Base-by-base conservation (phyloP, 2,888 invertebrate species). In the Leptopilina myrica region DNA sequence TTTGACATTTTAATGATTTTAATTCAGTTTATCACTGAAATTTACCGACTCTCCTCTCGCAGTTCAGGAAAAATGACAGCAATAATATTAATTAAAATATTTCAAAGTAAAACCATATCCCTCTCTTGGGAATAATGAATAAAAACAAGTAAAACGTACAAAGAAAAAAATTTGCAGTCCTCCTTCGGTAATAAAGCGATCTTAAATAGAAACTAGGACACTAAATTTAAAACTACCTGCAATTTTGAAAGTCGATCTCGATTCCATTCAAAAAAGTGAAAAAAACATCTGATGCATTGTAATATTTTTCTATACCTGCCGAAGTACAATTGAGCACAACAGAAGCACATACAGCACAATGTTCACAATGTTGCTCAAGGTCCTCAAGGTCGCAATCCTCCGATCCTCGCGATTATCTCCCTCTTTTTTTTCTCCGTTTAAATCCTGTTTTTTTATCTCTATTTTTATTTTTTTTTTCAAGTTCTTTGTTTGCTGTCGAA, bases 291-390 rank as follows among this genome's bases (percentile, higher is more conserved):
- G 14, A 12, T 65, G 8, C 65, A 65, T 65, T 65, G 65, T 65
- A 43, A 11, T 65, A 65, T 65, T 65, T 20, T 65, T 65, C 8
- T 33, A 33, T 64, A 65, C 65, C 65, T 65, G 65, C 5, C 40
- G 8, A 43, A 43, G 43, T 8, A 43, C 43, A 43, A 43, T 43
- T 43, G 43, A 43, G 43, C 43, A 43, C 33, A 33, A 33, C 33
- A 33, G 33, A 62, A 62, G 46, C 20, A 20, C 20, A 20, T 20
- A 20, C 20, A 20, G 20, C 46, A 46, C 46, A 46, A 46, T 59
- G n/a, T 15, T 59, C 7, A 33, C 59, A 59, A 59, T 59, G 59
- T 59, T 59, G 59, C 15, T 59, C 59, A 64, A 64, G 64, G 64
- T 64, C 40, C 49, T 49, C 49, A 49, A 49, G 49, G 49, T 49